Evolutionary conservation across 2,888 invertebrate genomes (phyloP).

Genomic region (Parasteatoda lunata): DNA sequence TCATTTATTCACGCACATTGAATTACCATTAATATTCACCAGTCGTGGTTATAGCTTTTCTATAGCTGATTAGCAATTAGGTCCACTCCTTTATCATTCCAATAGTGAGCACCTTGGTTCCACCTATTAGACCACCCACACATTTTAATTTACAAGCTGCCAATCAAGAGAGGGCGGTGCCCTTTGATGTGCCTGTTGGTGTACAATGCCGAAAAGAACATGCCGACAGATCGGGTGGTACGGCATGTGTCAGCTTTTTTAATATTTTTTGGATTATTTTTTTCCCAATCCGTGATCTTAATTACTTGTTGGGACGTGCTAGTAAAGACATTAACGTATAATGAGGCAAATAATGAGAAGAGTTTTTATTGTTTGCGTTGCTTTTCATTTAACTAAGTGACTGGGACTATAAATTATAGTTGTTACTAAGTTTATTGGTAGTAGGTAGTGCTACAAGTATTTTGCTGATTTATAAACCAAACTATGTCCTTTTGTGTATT

Average conservation of each 20-base stretch:
- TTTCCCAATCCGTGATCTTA: conserved; percentile 41
- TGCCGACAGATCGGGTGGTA: conserved; percentile 65
- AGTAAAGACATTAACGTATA: conserved; percentile 66
- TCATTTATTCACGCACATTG: conserved; percentile 36
- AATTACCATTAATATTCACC: conserved; percentile 54
- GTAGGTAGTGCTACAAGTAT: no score
- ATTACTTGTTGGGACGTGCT: conserved; percentile 56
- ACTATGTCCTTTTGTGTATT: no score
- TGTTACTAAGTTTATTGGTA: no score
- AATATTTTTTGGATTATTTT: background rate
- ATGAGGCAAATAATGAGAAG: conserved; percentile 65
- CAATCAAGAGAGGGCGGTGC: conserved; percentile 57
- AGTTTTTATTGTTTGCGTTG: conserved; percentile 53
- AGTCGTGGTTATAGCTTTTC: conserved; percentile 53
- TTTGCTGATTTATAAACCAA: no score
- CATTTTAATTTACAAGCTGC: conserved; percentile 67
- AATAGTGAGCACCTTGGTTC: conserved; percentile 46
- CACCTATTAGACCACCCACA: conserved; percentile 65
- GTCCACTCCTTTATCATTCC: conserved; percentile 52
- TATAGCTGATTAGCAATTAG: conserved; percentile 67
- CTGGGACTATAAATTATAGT: no score
- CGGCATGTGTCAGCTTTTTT: conserved; percentile 66
- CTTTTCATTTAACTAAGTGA: conserved; percentile 2
- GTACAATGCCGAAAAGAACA: conserved; percentile 43
- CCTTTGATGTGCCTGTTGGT: conserved; percentile 47